These are phyloP conservation scores for Orycteropus afer DNA, from an alignment of 2,113 vertebrate genomes.

Conservation along the genomic window DNA sequence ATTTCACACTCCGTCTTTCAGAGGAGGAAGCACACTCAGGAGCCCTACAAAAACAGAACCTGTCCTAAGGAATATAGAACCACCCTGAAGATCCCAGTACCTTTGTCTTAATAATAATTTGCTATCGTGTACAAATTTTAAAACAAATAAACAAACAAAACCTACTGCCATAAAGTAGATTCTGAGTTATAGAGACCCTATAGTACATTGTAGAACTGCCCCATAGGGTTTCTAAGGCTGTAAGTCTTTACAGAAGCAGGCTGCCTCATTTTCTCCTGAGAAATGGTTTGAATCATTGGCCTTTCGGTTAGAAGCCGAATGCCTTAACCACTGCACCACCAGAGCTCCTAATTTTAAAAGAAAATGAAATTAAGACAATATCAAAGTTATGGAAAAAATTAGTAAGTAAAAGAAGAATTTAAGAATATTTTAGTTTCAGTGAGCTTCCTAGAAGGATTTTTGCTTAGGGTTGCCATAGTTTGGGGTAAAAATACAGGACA, in stretches of 20 bases:
- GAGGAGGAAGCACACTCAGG: rapidly evolving
- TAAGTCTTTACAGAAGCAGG: too few relatives aligned
- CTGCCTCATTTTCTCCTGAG: too few relatives aligned
- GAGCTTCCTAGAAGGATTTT: neutral
- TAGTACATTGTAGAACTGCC: too few relatives aligned
- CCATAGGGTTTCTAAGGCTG: too few relatives aligned
- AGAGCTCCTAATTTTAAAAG: too few relatives aligned
- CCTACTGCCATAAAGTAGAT: too few relatives aligned
- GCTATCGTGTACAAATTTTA: neutral
- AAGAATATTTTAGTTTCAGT: neutral
- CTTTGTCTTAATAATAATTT: neutral
- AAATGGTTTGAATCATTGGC: too few relatives aligned
- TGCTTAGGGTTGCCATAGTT: neutral
- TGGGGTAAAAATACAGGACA: neutral
- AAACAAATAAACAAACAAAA: too few relatives aligned
- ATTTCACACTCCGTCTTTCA: neutral
- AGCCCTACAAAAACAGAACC: neutral
- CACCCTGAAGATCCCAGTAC: neutral
- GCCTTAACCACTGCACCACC: too few relatives aligned
- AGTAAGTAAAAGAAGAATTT: neutral
- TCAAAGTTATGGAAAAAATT: neutral
- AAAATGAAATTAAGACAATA: slow-evolving; percentile 5
- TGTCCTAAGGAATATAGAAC: neutral
- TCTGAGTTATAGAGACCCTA: too few relatives aligned
- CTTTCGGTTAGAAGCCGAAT: too few relatives aligned